A percentile compares a stretch with the other conserved stretches of the same genome.
These are phyloP conservation scores for Megaceryle alcyon DNA, from an alignment of 2,797 vertebrate genomes.

Conservation along the genomic window DNA sequence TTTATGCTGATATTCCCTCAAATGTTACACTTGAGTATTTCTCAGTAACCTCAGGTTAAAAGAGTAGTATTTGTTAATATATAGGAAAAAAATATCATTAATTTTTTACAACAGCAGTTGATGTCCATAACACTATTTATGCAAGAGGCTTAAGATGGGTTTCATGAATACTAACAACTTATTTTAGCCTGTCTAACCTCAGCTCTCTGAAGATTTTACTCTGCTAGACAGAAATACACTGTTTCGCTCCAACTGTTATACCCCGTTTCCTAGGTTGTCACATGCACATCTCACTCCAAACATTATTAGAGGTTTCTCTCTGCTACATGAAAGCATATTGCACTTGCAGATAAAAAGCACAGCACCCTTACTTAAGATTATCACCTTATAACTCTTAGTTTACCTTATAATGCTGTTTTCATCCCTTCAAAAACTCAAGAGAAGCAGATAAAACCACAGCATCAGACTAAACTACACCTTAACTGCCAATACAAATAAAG, in stretches of 20 bases:
- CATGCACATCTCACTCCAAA: background rate
- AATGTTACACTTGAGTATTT: constrained; percentile 1
- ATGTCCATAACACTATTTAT: background rate
- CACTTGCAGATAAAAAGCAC: constrained; percentile 27
- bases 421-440: constrained; percentile 28
- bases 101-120: background rate
- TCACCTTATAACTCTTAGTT: background rate
- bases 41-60: background rate
- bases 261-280: background rate
- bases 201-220: background rate
- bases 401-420: background rate
- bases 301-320: background rate
- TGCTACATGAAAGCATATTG: constrained; percentile 63
- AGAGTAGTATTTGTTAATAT: background rate
- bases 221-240: background rate
- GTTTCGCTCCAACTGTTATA: background rate
- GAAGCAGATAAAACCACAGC: constrained; percentile 45
- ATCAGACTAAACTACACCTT: constrained; percentile 37
- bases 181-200: background rate
- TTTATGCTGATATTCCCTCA: background rate
- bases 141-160: background rate
- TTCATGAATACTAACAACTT: background rate
- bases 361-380: constrained; percentile 38
- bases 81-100: background rate
- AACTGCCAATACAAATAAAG: constrained; percentile 17